phyloP scores from a whole-genome alignment of 2,113 vertebrate species.

The Empidonax alnorum region DNA sequence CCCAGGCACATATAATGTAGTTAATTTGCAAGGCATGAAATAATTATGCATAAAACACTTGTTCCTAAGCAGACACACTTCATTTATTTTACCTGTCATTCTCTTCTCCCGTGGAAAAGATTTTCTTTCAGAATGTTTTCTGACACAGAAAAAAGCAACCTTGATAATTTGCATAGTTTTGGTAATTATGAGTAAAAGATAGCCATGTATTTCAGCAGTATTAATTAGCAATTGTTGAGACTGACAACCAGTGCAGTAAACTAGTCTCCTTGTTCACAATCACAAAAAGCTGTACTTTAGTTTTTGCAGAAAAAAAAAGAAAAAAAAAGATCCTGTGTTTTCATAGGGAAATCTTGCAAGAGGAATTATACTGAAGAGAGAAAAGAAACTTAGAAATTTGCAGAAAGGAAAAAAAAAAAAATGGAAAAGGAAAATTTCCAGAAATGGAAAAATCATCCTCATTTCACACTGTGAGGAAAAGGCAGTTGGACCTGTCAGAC shows the following conservation, averaged over 20 bases:
- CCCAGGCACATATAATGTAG: neutral
- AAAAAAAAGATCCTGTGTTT: neutral
- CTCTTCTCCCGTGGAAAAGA: neutral
- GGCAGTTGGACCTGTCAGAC: neutral
- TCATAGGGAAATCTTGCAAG: neutral
- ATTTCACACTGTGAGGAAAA: neutral
- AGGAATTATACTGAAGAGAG: neutral
- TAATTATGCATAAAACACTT: slow-evolving; percentile 46
- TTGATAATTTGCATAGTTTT: neutral
- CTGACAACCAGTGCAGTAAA: neutral
- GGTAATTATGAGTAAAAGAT: neutral
- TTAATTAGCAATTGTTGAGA: slow-evolving; percentile 35
- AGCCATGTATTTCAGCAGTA: neutral
- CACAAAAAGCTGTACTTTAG: neutral
- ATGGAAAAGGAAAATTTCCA: neutral
- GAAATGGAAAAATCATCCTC: neutral
- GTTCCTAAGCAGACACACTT: slow-evolving; percentile 24
- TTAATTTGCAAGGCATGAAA: slow-evolving; percentile 47
- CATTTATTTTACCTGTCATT: slow-evolving; percentile 42
- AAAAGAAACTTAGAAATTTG: neutral
- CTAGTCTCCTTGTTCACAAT: neutral
- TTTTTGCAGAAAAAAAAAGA: neutral
- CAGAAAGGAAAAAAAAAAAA: neutral
- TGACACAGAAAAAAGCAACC: neutral
- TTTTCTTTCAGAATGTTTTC: slow-evolving; percentile 14